Evolutionary conservation across 2,888 invertebrate genomes (phyloP), one percentile per base, ranked within the genome.

Genomic region (Drosophila histrio): DNA sequence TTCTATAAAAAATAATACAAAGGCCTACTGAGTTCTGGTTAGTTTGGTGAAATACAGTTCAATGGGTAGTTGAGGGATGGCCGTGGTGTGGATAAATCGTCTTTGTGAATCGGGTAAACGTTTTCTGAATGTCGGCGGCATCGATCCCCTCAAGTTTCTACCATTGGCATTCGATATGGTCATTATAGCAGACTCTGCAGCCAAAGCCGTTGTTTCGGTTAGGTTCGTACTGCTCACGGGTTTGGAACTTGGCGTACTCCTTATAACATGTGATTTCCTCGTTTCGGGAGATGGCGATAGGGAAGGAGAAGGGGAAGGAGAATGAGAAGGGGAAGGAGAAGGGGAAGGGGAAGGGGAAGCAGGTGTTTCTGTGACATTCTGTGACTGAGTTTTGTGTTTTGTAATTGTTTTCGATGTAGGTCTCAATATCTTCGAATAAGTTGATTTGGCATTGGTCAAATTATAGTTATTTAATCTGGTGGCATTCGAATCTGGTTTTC

Each of bases 131-230:
- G 41, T 44, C 19, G 62, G 65, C 19, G 62, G 65, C 54, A 59
- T 65, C 13, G 73, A 59, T 7, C 66, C 34, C 34, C 49, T 63
- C 5, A 58, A 15, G 36, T 9, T 39, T 41, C 61, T 74, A 0
- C 50, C 41, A 39, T 72, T 84, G 2, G 72, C 72, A 39, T 61
- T 79, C 2, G 79, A 83, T 66, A 79, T 79, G 0, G 79, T 79
- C 79, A 79, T 79, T 28, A 79, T 79, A 4, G 79, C 79, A 0
- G 79, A 79, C 47, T 79, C 79, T 1, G 78, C 61, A 3, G 72
- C 71, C 1, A 74, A 22, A 0, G 71, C 50, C 1, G 72, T 47
- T 5, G 60, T 68, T 22, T 68, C 74, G n/a, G 44, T 72, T 5
- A 41, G 8, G 0, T 47, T 32, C 2, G 28, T 19, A 17, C 46